Evolutionary conservation across 2,113 vertebrate genomes (phyloP).

Genomic region (Entomyzon cyanotis): DNA sequence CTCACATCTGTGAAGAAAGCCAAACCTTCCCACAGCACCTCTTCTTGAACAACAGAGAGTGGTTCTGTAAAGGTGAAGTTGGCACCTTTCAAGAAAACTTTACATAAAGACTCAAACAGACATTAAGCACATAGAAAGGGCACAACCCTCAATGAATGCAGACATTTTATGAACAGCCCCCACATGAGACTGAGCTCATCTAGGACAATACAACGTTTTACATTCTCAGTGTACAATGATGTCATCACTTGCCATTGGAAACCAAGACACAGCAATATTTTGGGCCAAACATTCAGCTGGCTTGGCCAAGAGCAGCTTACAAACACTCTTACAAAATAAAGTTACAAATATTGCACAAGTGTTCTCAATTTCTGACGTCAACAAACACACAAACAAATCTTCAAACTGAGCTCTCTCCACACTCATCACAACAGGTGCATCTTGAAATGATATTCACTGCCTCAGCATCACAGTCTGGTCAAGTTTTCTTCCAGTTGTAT

Average conservation of each 20-base stretch:
- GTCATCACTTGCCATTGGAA: not conserved
- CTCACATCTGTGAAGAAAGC: not conserved
- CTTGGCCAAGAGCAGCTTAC: not conserved
- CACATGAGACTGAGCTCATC: not conserved
- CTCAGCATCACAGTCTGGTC: not conserved
- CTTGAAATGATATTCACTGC: not conserved
- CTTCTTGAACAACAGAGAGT: not conserved
- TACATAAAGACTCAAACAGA: not conserved
- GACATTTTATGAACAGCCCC: fast-evolving
- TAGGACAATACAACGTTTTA: fast-evolving
- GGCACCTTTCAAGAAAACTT: not conserved
- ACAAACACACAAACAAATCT: not conserved
- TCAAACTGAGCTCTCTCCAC: not conserved
- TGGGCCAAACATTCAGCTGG: not conserved
- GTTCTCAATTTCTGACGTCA: not conserved
- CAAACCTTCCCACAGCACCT: not conserved
- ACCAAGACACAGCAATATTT: not conserved
- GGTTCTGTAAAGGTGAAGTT: not conserved
- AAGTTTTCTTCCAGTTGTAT: not conserved
- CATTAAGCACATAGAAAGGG: fast-evolving
- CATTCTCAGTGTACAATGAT: not conserved
- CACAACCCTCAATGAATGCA: fast-evolving
- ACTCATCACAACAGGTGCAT: not conserved
- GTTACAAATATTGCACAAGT: not conserved
- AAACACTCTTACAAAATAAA: not conserved